Evolutionary conservation across 2,797 vertebrate species (phyloP), one percentile per base, ranked within the genome.

Genomic region (Sandelia bainsii): DNA sequence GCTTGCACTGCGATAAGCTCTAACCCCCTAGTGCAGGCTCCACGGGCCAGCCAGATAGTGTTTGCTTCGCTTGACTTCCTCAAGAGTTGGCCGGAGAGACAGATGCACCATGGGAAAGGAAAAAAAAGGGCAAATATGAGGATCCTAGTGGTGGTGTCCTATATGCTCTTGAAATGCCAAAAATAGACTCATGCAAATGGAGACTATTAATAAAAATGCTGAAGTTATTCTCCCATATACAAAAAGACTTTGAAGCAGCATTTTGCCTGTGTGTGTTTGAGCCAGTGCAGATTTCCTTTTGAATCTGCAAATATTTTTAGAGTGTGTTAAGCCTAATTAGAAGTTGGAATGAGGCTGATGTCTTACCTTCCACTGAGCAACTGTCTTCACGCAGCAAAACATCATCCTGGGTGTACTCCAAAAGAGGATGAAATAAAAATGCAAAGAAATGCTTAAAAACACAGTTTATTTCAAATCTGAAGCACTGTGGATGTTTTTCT

Each of bases 11-110:
- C 58, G 83, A 84, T 87, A 84, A 87, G 83, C 80, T 64, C 56
- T 66, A 72, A 79, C 75, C 77, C 81, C 63, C 58, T 32, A 27
- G 67, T 76, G 62, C 64, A 58, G 63, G 34, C 81, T 81, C 75
- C 62, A 52, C 65, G 4, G 39, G 62, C 58, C 69, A 85, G 86
- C 83, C 89, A 89, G 82, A 92, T 84, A 89, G 74, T 42, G 73
- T 92, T 92, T 87, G 79, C 75, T 84, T 84, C 68, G 61, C 92
- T 87, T 68, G 74, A 89, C 80, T 90, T 91, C 81, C 75, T 89
- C 69, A 32, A 77, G 77, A 75, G 69, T 72, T 53, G 67, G 72
- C 69, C 80, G 56, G 73, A 80, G 81, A 90, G 81, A 86, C 85
- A 86, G 89, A 85, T 89, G 87, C 79, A 87, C 62, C 75, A 77